Base-by-base conservation (phyloP, 2,113 vertebrate species). In the Chauna torquata region DNA sequence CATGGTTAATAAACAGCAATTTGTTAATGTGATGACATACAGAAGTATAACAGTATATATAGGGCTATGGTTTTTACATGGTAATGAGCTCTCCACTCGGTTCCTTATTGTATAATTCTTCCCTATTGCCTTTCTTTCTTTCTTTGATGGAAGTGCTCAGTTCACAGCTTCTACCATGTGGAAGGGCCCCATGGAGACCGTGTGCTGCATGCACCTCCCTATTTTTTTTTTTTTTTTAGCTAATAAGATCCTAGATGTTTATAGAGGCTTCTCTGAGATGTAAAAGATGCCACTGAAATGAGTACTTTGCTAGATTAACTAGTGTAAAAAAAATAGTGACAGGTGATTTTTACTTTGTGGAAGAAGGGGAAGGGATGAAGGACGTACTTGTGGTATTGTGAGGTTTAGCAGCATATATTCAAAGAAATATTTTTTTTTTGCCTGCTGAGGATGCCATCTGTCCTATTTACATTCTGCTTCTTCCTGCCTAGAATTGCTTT, bases 171-270 rank as follows among this genome's bases (percentile, higher is more conserved):
- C 82, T 57, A 82, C 94, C 88, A 90, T 91, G 94, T 93, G 94
- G 93, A 96, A 34, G 87, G 95, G 97, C 96, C 97, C 97, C 93
- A 79, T 93, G 90, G 98, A 98, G 96, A 96, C 91, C 3, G 12
- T 38, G 16, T 36, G 36, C 2, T 0, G 3, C 0, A 2, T 88
- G 45, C 38, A 89, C 57, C 81, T 91, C 81, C n/a, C 32, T 69
- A n/a, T 71, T 74, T 91, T 75, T 50, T 62, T 85, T 45, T 93
- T 94, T 97, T 90, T 95, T 80, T 81, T 61, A 77, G 62, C 95
- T 98, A 97, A 97, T 97, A 97, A 97, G 96, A 95, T 96, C 91
- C 49, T 94, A 61, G 90, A 87, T 91, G 88, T 52, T 74, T 82
- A 77, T 20, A 62, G 86, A 93, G 96, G 92, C 96, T 96, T 97